Percentiles rank a stretch among this genome's conserved stretches.
Evolutionary conservation across 2,797 vertebrate genomes (phyloP).

Genomic region (Acanthopagrus latus): DNA sequence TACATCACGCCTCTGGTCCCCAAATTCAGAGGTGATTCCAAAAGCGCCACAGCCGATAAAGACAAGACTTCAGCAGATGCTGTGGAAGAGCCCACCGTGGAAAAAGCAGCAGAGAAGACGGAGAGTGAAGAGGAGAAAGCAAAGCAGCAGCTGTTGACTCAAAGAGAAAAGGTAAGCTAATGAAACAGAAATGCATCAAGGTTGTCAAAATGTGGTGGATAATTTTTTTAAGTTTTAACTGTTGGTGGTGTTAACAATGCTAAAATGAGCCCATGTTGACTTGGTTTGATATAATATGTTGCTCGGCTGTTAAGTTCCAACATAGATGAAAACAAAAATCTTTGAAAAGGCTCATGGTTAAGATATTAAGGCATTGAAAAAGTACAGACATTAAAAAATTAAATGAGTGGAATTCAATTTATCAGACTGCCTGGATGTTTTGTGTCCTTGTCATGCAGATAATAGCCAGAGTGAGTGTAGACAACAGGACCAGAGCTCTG

Average conservation of each 20-base stretch:
- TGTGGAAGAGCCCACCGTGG: slow-evolving; percentile 17
- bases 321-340: too few species aligned
- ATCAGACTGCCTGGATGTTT: neutral
- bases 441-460: slow-evolving; percentile 83
- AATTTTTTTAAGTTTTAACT: neutral
- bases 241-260: neutral
- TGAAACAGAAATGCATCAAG: neutral
- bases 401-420: neutral
- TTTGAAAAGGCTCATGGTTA: too few species aligned
- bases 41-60: slow-evolving; percentile 79
- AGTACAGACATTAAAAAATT: neutral
- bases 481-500: slow-evolving; percentile 94
- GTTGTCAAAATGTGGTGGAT: neutral
- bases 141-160: slow-evolving; percentile 86
- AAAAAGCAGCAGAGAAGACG: slow-evolving; percentile 75
- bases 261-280: neutral
- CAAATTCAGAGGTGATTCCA: slow-evolving; percentile 90
- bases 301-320: neutral
- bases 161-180: slow-evolving; percentile 91
- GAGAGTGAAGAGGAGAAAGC: slow-evolving; percentile 78
- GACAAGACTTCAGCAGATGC: slow-evolving; percentile 64
- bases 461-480: slow-evolving; percentile 94
- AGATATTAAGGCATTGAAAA: neutral
- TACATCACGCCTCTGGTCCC: slow-evolving; percentile 95
- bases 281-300: neutral